phyloP scores from a whole-genome alignment of 1,140 invertebrate species.

The Musca domestica region DNA sequence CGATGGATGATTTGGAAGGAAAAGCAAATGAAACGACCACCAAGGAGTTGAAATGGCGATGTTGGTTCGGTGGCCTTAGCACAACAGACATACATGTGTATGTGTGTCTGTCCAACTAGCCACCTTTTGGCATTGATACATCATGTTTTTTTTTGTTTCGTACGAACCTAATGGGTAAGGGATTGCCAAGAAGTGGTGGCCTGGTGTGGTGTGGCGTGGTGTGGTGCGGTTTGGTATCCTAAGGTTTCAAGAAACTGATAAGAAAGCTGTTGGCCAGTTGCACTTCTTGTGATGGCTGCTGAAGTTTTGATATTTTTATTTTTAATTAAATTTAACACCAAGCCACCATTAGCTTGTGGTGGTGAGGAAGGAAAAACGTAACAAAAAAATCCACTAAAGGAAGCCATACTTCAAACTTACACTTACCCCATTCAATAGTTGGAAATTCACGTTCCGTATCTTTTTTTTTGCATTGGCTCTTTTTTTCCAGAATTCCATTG shows the following conservation, averaged over 20 bases:
- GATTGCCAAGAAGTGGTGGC: no score
- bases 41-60: conserved; percentile 15
- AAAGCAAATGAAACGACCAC: conserved; percentile 38
- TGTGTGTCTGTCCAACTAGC: neutral
- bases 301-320: conserved; percentile 4
- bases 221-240: no score
- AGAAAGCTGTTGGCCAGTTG: neutral
- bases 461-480: no score
- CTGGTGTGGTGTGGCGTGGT: no score
- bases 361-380: neutral
- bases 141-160: neutral
- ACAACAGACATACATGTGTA: neutral
- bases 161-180: no score
- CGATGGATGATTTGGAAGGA: conserved; percentile 47
- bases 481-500: no score
- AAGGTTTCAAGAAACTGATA: conserved; percentile 17
- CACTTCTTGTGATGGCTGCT: neutral
- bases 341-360: no score
- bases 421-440: no score
- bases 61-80: neutral
- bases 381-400: neutral
- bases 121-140: conserved; percentile 13
- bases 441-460: no score
- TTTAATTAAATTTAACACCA: conserved; percentile 22
- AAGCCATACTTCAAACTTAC: neutral